phyloP scores from a whole-genome alignment of 2,888 invertebrate species.

The Pseudolycoriella hygida region DNA sequence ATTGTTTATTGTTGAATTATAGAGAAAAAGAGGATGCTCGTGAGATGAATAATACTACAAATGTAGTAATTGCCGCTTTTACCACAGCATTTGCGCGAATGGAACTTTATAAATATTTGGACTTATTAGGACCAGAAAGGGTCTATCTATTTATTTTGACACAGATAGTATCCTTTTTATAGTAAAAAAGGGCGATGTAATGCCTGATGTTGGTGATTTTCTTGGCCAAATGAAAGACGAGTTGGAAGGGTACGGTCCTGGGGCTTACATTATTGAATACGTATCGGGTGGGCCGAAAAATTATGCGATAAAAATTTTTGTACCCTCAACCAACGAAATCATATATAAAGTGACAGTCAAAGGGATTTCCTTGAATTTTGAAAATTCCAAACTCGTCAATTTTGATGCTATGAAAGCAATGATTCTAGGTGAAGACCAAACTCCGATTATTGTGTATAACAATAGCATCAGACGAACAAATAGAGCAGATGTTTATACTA shows the following conservation, averaged over 20 bases:
- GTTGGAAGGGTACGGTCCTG: constrained; percentile 14
- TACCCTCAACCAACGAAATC: no score
- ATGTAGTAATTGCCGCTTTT: constrained; percentile 20
- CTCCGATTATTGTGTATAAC: no score
- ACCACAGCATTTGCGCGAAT: constrained; percentile 20
- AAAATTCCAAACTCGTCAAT: no score
- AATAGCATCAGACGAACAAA: no score
- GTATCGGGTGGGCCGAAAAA: constrained; percentile 21
- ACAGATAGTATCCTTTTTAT: constrained; percentile 18
- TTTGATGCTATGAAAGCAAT: no score
- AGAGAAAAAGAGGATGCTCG: constrained; percentile 11
- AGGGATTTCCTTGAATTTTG: no score
- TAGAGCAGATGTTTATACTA: no score
- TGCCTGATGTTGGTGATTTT: constrained; percentile 16
- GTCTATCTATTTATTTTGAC: constrained; percentile 22
- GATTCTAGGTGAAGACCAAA: no score
- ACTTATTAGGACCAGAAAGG: constrained; percentile 14
- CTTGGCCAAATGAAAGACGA: constrained; percentile 22
- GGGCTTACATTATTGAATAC: constrained; percentile 17
- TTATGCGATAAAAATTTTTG: constrained; percentile 12
- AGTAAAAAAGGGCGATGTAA: constrained; percentile 8
- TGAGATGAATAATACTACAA: constrained; percentile 11
- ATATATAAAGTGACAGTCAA: no score
- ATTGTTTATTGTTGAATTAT: constrained; percentile 13
- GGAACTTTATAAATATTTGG: constrained; percentile 18